Evolutionary conservation across 1,140 invertebrate genomes (phyloP), one percentile per base, ranked within the genome.

Genomic region (Sminthurides bifidus): DNA sequence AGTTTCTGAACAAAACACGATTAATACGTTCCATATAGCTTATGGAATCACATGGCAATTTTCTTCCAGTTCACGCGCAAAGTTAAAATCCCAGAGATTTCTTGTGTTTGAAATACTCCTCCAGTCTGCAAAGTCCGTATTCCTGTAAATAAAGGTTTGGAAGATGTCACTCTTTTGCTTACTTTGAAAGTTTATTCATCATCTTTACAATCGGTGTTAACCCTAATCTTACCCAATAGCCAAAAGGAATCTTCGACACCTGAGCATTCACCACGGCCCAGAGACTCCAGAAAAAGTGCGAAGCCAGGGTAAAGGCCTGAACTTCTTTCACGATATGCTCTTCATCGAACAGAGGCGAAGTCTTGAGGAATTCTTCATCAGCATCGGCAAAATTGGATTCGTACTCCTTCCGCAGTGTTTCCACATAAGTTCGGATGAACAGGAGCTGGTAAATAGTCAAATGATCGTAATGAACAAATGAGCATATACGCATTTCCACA

Each of bases 241-340:
- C 91, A 69, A 97, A 96, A 31, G 87, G 81, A 68, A 97, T 96
- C 65, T 87, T 79, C 0, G 87, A 92, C 14, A 84, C 81, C 58
- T 82, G 79, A 0, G 84, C 84, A 71, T 93, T 92, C 3, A 93
- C 83, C 24, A 94, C 77, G 21, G 81, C 79, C 93, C 93, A 97
- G 0, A 95, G 73, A 2, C 78, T 79, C 93, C 92, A 97, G 63
- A 95, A 83, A 21, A 96, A 80, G 69, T 96, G 89, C n/a, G 87
- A 87, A 17, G 83, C 86, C 33, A 94, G 71, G 0, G 83, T 81
- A 66, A 90, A 94, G 6, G 84, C 72, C 50, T 83, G 79, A 15
- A 91, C 80, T 74, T 97, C 92, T 29, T 71, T 68, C 57, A 90
- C 71, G 12, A 92, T 63, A 17, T 67, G 65, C 1, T 71, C 67